Evolutionary conservation across 92 coral and sea anemone genomes (phyloP), one percentile per base, ranked within the genome.

Genomic region (Metridium senile): DNA sequence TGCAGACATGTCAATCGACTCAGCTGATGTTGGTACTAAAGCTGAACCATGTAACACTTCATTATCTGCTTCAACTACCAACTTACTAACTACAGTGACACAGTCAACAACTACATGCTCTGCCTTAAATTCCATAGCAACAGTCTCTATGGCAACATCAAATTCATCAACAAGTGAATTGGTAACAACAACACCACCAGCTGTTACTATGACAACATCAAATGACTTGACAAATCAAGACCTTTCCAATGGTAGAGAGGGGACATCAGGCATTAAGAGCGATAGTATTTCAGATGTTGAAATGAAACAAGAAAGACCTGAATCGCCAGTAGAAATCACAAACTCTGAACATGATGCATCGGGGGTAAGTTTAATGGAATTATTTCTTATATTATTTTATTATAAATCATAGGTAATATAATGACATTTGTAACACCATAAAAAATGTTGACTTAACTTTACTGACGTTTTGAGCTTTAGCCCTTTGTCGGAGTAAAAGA

Each of bases 91-190:
- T 3, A 63, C 22, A 4, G 26, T 30, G 10, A 1, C 69, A 30
- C 9, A 35, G 23, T 19, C 69, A 4, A 20, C 64, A 18, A 72
- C 74, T 30, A 2, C 62, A 26, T 46, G 10, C 13, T 1, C 75
- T 43, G n/a, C 35, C 1, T 46, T 10, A 25, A 19, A n/a, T 29
- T 61, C 76, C 76, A 72, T 56, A 56, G 62, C 61, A 47, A 56
- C 76, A 29, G 76, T 21, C 26, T 6, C 77, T 59, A 72, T 53
- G 23, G 17, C 69, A 63, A 63, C 69, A 30, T 27, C 69, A 63
- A 63, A 63, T 31, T 70, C 75, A 1, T 45, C 61, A 49, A 70
- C 59, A 16, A 54, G 20, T 16, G 16, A n/a, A n/a, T n/a, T n/a
- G n/a, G n/a, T 20, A 54, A 54, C 46, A 7, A 11, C 76, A 43